Evolutionary conservation across 2,888 invertebrate species (phyloP), one percentile per base, ranked within the genome.

Genomic region (Bugula neritina): DNA sequence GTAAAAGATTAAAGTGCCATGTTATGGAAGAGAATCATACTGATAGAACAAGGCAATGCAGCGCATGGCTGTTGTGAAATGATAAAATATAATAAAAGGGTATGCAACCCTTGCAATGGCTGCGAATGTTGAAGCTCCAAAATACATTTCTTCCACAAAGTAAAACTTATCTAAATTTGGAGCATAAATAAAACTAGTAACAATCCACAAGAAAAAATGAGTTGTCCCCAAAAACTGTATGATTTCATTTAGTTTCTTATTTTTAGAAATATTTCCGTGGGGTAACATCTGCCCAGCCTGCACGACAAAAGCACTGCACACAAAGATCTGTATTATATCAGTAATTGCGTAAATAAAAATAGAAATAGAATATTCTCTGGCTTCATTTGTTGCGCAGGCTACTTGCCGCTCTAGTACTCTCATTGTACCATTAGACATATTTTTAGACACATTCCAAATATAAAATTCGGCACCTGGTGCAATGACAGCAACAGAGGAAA

Each of bases 11-110:
- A n/a, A n/a, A n/a, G n/a, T n/a, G n/a, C n/a, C n/a, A n/a, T n/a
- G n/a, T n/a, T n/a, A n/a, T n/a, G 57, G 57, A 5, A 5, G 3
- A 23, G 57, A 5, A 13, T 57, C 57, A 57, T 57, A 57, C 25
- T 57, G n/a, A 25, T 57, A 23, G n/a, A 57, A 57, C 57, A 57
- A 57, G 5, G n/a, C 3, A 13, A 57, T 23, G 57, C 57, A 57
- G 3, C 57, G 57, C 25, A 57, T 23, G 57, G 57, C 57, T 23
- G 57, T 57, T 5, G 57, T 57, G 25, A 57, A 57, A 23, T 57
- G 57, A 57, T 57, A 57, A 57, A 57, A 57, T 13, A 57, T 25
- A 57, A 57, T 57, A 23, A 57, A 23, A 13, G 57, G 57, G 25
- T 23, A 57, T 21, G 57, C n/a, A 3, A 57, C 10, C n/a, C 57